Evolutionary conservation across 2,888 invertebrate species (phyloP).

Genomic region (Agrenia bidenticulata): DNA sequence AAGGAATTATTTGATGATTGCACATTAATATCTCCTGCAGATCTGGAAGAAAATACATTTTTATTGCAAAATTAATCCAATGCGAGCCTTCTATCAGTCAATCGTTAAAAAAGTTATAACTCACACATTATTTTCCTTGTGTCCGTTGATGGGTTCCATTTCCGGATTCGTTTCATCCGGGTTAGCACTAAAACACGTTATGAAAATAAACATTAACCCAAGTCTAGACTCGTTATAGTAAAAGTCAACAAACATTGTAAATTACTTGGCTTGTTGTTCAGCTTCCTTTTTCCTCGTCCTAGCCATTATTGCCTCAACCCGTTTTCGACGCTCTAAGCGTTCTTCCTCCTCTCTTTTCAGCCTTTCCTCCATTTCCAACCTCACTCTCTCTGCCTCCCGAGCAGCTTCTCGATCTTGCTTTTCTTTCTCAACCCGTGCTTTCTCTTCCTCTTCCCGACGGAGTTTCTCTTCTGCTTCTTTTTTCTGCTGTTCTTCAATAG

Average conservation of each 20-base stretch:
- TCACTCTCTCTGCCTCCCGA: constrained; percentile 61
- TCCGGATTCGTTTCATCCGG: constrained; percentile 32
- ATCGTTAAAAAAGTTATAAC: constrained; percentile 13
- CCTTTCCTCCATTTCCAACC: constrained; percentile 79
- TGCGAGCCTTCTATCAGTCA: neutral
- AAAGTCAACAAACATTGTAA: constrained; percentile 1
- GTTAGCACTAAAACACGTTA: constrained; percentile 23
- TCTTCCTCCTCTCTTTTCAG: constrained; percentile 85
- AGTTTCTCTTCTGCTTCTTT: constrained; percentile 78
- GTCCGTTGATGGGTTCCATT: constrained; percentile 34
- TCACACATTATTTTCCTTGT: constrained; percentile 44
- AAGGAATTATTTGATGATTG: constrained; percentile 43
- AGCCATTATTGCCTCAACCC: constrained; percentile 90
- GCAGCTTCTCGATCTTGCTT: constrained; percentile 68
- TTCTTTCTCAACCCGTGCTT: constrained; percentile 76
- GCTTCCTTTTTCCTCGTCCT: constrained; percentile 69
- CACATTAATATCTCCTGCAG: constrained; percentile 35
- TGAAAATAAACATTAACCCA: constrained; percentile 17
- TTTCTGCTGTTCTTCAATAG: constrained; percentile 73
- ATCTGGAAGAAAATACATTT: constrained; percentile 22
- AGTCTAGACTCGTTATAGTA: neutral
- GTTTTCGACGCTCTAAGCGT: constrained; percentile 79
- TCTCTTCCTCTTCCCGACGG: constrained; percentile 72
- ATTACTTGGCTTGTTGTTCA: constrained; percentile 51
- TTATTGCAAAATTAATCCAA: too few species aligned